A percentile compares a stretch with the other conserved stretches of the same genome.
Evolutionary conservation across 2,888 invertebrate species (phyloP).

Genomic region (Cheilosia impressa): DNA sequence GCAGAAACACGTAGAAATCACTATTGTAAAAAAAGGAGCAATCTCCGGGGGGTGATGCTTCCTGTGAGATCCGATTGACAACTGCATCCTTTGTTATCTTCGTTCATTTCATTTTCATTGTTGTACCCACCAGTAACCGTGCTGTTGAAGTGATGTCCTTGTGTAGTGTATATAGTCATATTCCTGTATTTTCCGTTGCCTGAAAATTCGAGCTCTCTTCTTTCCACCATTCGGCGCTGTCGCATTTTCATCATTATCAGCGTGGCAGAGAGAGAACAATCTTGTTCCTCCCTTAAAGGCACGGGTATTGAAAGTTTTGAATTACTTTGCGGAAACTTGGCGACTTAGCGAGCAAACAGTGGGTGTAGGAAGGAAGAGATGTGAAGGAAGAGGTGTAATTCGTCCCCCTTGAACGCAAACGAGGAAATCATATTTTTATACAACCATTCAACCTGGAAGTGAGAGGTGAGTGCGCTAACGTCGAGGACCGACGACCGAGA

Average conservation of each 20-base stretch:
- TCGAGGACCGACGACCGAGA: neutral
- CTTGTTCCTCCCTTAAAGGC: neutral
- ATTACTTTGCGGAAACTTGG: slow-evolving; percentile 57
- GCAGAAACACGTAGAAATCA: neutral
- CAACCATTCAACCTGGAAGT: slow-evolving; percentile 18
- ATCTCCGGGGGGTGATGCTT: slow-evolving; percentile 48
- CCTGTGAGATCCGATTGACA: slow-evolving; percentile 64
- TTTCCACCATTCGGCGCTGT: slow-evolving; percentile 11
- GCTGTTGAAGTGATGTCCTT: slow-evolving; percentile 24
- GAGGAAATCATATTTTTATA: slow-evolving; percentile 63
- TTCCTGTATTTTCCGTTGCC: neutral
- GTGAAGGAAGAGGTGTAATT: neutral
- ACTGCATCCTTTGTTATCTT: slow-evolving; percentile 64
- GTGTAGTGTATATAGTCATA: slow-evolving; percentile 2
- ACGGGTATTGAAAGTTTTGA: slow-evolving; percentile 57
- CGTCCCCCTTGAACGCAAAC: slow-evolving; percentile 45
- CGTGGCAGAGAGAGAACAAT: neutral
- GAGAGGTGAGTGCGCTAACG: slow-evolving; percentile 9
- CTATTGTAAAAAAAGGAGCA: slow-evolving; percentile 1
- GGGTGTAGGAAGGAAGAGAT: neutral
- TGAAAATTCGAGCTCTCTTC: slow-evolving; percentile 6
- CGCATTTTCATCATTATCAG: slow-evolving; percentile 48
- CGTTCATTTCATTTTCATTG: slow-evolving; percentile 70
- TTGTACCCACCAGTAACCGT: slow-evolving; percentile 42
- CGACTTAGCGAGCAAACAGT: slow-evolving; percentile 21